Base-by-base conservation (phyloP, 2,797 vertebrate species). In the Antennarius maculatus region DNA sequence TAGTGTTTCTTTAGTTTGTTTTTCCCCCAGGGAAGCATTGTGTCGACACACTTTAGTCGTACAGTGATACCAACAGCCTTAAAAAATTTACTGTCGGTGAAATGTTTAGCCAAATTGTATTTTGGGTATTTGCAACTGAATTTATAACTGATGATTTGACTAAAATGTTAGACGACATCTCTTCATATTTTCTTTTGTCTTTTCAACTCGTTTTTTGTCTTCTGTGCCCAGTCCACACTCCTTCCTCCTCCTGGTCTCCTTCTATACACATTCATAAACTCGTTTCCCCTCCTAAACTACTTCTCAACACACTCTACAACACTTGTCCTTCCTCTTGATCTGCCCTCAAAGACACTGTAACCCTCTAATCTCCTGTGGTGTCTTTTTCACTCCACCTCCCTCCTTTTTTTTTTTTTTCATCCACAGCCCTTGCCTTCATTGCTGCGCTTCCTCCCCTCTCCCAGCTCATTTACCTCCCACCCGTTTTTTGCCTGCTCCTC, bases 401-500 rank as follows among this genome's bases (percentile, higher is more conserved):
- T 70, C 47, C 16, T 39, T 66, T 67, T 70, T 66, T 67, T 70
- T 45, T 39, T 4, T 41, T 13, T 13, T 41, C 31, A 23, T 18
- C 57, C 54, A 65, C 66, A 69, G 10, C 51, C 52, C 11, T 13
- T 66, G 54, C 59, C 76, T 73, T 69, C 56, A 53, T 47, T 13
- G 15, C 57, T 1, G 41, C 58, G 10, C 57, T 13, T 72, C 59
- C 54, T 49, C 37, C 53, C 57, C 58, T 71, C 37, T 72, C 27
- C 2, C 61, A 53, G 77, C 56, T 67, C 60, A 57, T 65, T 73
- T 46, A 11, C 70, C 69, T 74, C 74, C 60, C 69, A 66, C 63
- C 56, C 69, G 46, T 63, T 75, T 23, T 77, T 54, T 27, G 31
- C 48, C 76, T 60, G 50, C 57, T 84, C 75, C 72, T 74, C 80